These are phyloP conservation scores for Capreolus pygargus DNA, from an alignment of 2,113 vertebrate genomes.

Conservation along the genomic window DNA sequence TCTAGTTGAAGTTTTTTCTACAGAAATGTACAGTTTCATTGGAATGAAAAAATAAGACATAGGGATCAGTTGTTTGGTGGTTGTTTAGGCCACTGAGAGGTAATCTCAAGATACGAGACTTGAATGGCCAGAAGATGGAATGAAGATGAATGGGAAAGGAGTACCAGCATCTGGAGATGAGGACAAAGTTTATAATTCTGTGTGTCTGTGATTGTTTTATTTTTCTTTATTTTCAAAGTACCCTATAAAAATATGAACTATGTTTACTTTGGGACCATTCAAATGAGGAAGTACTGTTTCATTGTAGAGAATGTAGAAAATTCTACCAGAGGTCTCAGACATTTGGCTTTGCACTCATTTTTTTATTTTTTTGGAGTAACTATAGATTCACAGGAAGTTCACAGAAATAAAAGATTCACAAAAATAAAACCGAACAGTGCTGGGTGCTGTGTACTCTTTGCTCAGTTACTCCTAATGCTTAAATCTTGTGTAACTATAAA, in stretches of 20 bases:
- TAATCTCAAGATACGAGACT: not conserved
- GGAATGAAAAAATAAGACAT: not conserved
- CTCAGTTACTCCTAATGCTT: not conserved
- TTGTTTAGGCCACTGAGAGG: not conserved
- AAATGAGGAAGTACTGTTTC: not conserved
- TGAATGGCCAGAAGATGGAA: not conserved
- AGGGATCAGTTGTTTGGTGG: not conserved
- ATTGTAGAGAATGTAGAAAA: not conserved
- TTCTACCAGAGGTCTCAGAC: not conserved
- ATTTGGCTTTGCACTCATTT: not conserved
- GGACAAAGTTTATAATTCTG: not conserved
- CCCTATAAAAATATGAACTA: not conserved
- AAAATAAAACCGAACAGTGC: not conserved
- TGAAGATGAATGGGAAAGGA: not conserved
- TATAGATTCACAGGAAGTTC: not conserved
- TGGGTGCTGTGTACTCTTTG: not conserved
- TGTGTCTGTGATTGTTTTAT: not conserved
- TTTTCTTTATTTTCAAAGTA: constrained; percentile 11
- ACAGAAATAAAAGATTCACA: not conserved
- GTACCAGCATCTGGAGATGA: not conserved
- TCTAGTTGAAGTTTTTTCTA: not conserved
- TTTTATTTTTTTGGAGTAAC: constrained; percentile 28
- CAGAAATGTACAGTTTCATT: not conserved
- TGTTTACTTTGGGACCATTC: not conserved
- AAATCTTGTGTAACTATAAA: not conserved